Evolutionary conservation across 2,113 vertebrate species (phyloP).

Genomic region (Coracopsis vasa): DNA sequence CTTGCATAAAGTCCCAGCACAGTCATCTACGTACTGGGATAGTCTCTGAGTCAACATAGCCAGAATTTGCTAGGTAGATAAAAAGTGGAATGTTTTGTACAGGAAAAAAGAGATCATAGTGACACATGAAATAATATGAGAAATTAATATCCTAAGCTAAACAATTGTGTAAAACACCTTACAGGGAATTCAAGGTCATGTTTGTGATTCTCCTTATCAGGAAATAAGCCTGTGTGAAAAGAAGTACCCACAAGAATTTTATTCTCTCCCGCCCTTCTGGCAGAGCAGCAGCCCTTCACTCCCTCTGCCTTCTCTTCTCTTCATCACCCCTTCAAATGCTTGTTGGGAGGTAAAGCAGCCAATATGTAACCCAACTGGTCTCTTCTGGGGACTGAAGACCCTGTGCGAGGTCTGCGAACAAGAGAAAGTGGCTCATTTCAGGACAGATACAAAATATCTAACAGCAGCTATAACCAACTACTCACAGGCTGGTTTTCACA

Average conservation of each 20-base stretch:
- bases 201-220: background rate
- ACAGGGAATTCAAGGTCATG: background rate
- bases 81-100: background rate
- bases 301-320: background rate
- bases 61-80: background rate
- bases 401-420: background rate
- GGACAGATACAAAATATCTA: background rate
- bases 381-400: background rate
- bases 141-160: background rate
- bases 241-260: background rate
- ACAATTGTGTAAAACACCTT: background rate
- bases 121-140: background rate
- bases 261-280: background rate
- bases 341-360: background rate
- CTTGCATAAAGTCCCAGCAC: background rate
- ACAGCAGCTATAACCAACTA: background rate
- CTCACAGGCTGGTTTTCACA: background rate
- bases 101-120: background rate
- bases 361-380: accelerated
- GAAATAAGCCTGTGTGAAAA: background rate
- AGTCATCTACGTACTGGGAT: accelerated
- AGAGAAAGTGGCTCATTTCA: background rate
- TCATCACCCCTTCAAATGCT: background rate
- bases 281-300: background rate
- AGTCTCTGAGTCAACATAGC: background rate